Base-by-base conservation (phyloP, 2,888 invertebrate genomes). In the Nomada goodeniana region DNA sequence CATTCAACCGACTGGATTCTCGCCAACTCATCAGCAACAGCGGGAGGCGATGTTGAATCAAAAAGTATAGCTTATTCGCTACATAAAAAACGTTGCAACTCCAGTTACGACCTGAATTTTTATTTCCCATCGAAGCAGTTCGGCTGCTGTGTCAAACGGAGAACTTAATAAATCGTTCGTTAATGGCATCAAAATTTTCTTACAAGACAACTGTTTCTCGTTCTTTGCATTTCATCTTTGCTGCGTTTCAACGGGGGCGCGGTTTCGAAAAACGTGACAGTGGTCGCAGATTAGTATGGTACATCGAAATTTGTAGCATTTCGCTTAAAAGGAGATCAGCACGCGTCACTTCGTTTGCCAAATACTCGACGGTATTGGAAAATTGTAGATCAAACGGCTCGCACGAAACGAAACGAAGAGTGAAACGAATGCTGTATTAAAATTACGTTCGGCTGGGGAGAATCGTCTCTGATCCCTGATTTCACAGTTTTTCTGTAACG, bases 11-110 rank as follows among this genome's bases (percentile, higher is more conserved):
- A 77, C 86, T 91, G 91, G 91, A 90, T 69, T 52, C 73, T 29
- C 78, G 91, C 91, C 91, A 91, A 90, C 89, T 90, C 90, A 90
- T 90, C 90, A 85, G 90, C 83, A 89, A 88, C 88, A 76, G 86
- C 82, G 85, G 53, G 67, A 80, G 81, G 82, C 84, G 78, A 82
- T 65, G 85, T 78, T 84, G 80, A 88, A 88, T 88, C 79, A 81
- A 86, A 86, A 87, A 87, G 67, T 73, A 69, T 77, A 70, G 26
- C 60, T 67, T 36, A 75, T 42, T 44, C 55, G 64, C 44, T 18
- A 3, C 55, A 69, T 44, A 71, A 72, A 81, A 84, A 78, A 72
- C 76, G 75, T 57, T 72, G 42, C 55, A 57, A 61, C 26, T 18
- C 29, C 26, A 26, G 36, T 50, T 72, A 75, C 78, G 69, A 60